Conservation (phyloP, 1,140 invertebrate genomes). For the Caenorhabditis tropicalis region DNA sequence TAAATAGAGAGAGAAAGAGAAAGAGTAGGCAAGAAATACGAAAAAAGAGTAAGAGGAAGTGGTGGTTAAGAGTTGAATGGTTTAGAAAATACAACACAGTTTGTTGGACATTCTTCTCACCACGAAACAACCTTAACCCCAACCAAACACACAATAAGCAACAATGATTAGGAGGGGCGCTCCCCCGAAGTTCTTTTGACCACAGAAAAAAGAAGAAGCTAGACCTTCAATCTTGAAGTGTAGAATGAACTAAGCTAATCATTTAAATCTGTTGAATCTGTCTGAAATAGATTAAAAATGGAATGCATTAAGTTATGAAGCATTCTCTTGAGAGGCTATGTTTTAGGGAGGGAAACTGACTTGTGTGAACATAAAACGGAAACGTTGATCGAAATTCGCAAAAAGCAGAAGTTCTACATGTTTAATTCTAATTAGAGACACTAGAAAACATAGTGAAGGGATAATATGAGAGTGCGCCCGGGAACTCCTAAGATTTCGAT, state of each 20-base stretch:
- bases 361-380: no score
- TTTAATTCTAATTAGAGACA: no score
- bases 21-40: not conserved
- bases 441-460: not conserved
- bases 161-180: not conserved
- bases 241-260: no score
- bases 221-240: not conserved
- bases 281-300: no score
- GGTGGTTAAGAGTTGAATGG: not conserved
- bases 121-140: not conserved
- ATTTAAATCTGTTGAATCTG: no score
- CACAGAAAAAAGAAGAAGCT: not conserved
- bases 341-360: no score
- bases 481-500: constrained; percentile 33
- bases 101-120: constrained; percentile 41
- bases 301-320: no score
- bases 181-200: constrained; percentile 12
- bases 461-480: constrained; percentile 5
- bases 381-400: no score
- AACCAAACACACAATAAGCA: constrained; percentile 3
- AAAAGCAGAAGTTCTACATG: no score
- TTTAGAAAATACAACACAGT: constrained; percentile 5
- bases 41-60: not conserved
- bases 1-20: constrained; percentile 7
- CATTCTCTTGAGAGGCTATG: no score